phyloP scores from a whole-genome alignment of 2,113 vertebrate genomes.

The Pao palembangensis region DNA sequence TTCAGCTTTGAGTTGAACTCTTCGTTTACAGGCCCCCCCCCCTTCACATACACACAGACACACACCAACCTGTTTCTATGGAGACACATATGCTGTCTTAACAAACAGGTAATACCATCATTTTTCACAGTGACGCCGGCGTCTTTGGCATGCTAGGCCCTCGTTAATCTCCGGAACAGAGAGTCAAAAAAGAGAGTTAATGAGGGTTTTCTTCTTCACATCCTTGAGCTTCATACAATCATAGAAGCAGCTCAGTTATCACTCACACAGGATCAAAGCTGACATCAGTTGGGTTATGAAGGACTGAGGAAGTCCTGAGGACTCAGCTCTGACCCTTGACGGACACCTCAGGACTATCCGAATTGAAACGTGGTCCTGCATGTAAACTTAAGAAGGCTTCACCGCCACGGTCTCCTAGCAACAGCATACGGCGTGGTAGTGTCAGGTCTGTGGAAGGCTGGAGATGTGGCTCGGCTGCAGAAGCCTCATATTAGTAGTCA shows the following conservation, averaged over 20 bases:
- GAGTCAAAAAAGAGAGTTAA: conserved; percentile 59
- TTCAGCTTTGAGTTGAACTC: no score
- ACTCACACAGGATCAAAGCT: no score
- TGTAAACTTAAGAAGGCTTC: conserved; percentile 16
- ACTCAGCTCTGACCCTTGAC: no score
- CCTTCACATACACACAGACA: neutral
- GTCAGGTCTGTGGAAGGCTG: conserved; percentile 11
- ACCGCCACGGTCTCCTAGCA: conserved; percentile 37
- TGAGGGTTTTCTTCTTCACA: neutral
- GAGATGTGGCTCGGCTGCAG: conserved; percentile 1
- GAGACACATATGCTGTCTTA: conserved; percentile 3
- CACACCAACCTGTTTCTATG: conserved; percentile 10
- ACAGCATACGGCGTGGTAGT: conserved; percentile 14
- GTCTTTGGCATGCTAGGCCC: conserved; percentile 52
- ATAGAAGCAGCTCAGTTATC: no score
- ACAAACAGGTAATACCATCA: conserved; percentile 74
- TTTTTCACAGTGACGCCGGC: conserved; percentile 74
- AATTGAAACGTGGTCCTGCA: conserved; percentile 2
- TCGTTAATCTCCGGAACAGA: conserved; percentile 79
- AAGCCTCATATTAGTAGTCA: neutral
- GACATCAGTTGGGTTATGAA: no score
- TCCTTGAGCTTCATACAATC: neutral
- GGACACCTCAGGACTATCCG: neutral
- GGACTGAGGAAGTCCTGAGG: neutral
- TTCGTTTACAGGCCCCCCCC: neutral